phyloP scores from a whole-genome alignment of 1,140 invertebrate species.

The Anastrepha obliqua region DNA sequence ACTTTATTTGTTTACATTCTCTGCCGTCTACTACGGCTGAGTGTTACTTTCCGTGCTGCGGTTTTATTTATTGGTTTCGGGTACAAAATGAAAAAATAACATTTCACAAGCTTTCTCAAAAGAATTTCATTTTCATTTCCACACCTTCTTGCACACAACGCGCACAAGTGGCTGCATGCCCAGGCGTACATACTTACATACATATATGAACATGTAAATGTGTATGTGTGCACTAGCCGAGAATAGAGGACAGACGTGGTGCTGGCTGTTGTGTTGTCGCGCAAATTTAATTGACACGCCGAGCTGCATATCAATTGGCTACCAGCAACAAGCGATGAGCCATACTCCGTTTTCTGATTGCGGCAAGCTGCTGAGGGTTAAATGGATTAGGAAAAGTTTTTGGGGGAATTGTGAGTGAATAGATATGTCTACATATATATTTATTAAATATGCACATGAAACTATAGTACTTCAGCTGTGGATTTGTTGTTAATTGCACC shows the following conservation, averaged over 20 bases:
- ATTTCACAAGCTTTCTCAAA: conserved; percentile 51
- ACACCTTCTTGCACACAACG: background rate
- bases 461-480: too few relatives aligned
- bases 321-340: background rate
- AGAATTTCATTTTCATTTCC: conserved; percentile 65
- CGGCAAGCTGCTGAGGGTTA: too few relatives aligned
- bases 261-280: background rate
- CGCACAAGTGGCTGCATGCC: background rate
- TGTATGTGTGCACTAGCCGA: background rate
- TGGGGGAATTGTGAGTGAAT: too few relatives aligned
- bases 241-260: background rate
- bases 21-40: background rate
- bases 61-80: background rate
- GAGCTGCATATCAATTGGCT: background rate
- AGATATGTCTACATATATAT: too few relatives aligned
- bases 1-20: background rate
- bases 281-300: background rate
- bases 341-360: background rate
- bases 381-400: too few relatives aligned
- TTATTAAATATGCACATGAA: too few relatives aligned
- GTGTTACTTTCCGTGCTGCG: background rate
- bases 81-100: background rate
- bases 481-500: too few relatives aligned
- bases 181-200: background rate
- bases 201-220: background rate